These are phyloP conservation scores for Ricordea florida DNA, from an alignment of 92 coral and sea anemone species.

Conservation along the genomic window DNA sequence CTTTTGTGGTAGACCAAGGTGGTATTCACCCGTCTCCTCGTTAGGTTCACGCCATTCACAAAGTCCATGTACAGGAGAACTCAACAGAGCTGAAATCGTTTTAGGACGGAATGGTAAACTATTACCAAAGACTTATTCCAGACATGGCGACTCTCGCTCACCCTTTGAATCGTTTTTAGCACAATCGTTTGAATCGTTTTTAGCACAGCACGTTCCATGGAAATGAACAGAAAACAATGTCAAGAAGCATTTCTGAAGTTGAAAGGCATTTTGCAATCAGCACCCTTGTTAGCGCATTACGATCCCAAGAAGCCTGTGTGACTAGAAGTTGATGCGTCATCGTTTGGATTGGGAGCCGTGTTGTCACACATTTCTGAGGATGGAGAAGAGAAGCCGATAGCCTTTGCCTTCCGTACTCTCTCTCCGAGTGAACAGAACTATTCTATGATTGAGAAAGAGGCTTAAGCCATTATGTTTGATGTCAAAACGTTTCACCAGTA, in stretches of 20 bases:
- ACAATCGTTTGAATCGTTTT: not conserved
- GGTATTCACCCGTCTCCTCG: slow-evolving; percentile 34
- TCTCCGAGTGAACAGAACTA: not conserved
- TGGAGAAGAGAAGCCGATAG: not conserved
- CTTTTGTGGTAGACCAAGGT: not conserved
- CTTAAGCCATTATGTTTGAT: not conserved
- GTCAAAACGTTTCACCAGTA: not conserved
- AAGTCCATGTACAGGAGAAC: slow-evolving; percentile 6
- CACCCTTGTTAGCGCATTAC: slow-evolving; percentile 5
- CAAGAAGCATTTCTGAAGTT: slow-evolving; percentile 16
- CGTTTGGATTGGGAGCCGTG: not conserved
- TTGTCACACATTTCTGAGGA: not conserved
- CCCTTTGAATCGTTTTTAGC: slow-evolving; percentile 32
- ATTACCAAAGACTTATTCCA: slow-evolving; percentile 41
- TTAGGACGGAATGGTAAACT: not conserved
- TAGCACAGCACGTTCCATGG: slow-evolving; percentile 8
- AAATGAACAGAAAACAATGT: not conserved
- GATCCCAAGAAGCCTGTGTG: not conserved
- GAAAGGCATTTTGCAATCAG: not conserved
- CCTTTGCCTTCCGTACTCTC: not conserved
- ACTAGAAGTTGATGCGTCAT: not conserved
- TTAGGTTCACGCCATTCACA: slow-evolving; percentile 33
- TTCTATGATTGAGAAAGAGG: not conserved
- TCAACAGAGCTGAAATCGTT: slow-evolving; percentile 8
- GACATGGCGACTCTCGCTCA: slow-evolving; percentile 31